A percentile compares a stretch with the other conserved stretches of the same genome.
These are phyloP conservation scores for Melopsittacus undulatus DNA, from an alignment of 2,797 vertebrate genomes.

Conservation along the genomic window DNA sequence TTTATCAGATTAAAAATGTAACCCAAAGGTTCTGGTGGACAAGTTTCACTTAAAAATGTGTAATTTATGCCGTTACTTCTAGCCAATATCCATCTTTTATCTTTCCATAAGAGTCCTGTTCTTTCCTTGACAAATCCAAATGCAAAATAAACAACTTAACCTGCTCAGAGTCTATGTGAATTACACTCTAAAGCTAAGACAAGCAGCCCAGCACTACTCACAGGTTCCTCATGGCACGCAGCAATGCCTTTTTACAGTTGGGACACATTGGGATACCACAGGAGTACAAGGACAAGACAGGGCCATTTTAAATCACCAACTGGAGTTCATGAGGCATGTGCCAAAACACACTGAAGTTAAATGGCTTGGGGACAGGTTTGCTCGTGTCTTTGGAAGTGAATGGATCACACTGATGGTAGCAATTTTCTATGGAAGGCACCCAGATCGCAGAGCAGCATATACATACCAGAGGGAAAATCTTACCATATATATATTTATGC, in stretches of 20 bases:
- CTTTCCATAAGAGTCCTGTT: background rate
- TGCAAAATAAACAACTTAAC: background rate
- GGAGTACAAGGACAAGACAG: constrained; percentile 20
- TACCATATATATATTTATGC: constrained; percentile 34
- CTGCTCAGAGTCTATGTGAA: background rate
- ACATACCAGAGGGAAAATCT: background rate
- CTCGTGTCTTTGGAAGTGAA: background rate
- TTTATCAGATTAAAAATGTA: background rate
- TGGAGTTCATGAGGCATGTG: background rate
- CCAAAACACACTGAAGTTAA: background rate
- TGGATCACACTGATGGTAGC: rapidly evolving
- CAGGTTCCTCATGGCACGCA: rapidly evolving
- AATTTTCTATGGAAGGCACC: background rate
- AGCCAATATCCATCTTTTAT: background rate
- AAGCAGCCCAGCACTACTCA: background rate
- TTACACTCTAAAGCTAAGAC: background rate
- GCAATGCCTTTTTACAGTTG: background rate
- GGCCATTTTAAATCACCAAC: background rate
- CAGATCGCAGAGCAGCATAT: background rate
- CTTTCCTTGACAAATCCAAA: constrained; percentile 1
- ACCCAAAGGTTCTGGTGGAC: background rate
- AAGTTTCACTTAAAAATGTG: background rate
- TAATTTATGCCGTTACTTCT: background rate
- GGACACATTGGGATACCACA: background rate
- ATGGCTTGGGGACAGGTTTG: background rate